Conservation (phyloP, 2,797 vertebrate genomes). For the Malacoctenus gilli region DNA sequence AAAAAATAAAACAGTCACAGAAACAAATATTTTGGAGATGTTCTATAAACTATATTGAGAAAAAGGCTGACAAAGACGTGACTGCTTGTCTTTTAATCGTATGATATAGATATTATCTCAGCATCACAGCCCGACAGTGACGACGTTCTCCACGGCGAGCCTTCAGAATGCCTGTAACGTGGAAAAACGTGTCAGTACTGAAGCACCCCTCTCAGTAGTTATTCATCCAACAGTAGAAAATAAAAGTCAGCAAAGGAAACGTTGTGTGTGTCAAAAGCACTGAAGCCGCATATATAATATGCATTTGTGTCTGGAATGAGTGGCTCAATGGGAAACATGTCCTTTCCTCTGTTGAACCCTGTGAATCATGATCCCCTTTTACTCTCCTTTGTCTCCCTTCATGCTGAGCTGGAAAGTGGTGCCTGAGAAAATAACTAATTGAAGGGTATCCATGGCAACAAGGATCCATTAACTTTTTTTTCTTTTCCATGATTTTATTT, state of each 20-base stretch:
- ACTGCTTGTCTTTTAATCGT: too few species aligned
- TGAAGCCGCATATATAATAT: conserved; percentile 57
- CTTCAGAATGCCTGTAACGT: too few species aligned
- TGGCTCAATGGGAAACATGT: conserved; percentile 11
- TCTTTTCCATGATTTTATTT: conserved; percentile 20
- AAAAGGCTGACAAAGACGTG: conserved; percentile 19
- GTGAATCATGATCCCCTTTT: conserved; percentile 34
- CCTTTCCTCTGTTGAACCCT: conserved; percentile 13
- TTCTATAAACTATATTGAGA: conserved; percentile 12
- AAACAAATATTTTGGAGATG: conserved; percentile 31
- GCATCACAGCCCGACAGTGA: too few species aligned
- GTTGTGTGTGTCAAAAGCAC: conserved; percentile 24
- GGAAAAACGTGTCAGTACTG: too few species aligned
- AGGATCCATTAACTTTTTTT: conserved; percentile 27
- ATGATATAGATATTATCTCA: too few species aligned
- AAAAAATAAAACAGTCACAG: conserved; percentile 16
- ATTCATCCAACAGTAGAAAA: too few species aligned
- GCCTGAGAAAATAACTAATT: conserved; percentile 26
- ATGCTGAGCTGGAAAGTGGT: conserved; percentile 41
- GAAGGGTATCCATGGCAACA: conserved; percentile 61
- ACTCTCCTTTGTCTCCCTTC: conserved; percentile 40
- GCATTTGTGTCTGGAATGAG: conserved; percentile 35
- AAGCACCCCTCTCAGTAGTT: conserved; percentile 27
- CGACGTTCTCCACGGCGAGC: too few species aligned
- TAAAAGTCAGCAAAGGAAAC: too few species aligned